Evolutionary conservation across 2,113 vertebrate species (phyloP), one percentile per base, ranked within the genome.

Genomic region (Tenrec ecaudatus): DNA sequence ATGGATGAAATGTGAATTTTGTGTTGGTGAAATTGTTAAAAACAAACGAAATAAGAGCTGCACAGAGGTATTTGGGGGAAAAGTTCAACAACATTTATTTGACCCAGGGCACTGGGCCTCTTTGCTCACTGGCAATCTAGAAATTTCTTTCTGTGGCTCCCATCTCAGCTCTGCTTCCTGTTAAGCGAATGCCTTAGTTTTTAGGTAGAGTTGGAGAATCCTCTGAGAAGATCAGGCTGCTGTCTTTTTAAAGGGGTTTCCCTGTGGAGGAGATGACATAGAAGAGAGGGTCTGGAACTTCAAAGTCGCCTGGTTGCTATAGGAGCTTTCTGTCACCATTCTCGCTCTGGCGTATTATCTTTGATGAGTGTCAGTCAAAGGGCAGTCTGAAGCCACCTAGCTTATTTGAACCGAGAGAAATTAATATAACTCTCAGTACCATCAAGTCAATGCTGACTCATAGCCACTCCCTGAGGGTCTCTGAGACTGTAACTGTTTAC

Each of bases 351-450:
- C n/a, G 1, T 68, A 47, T 69, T 60, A 31, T 29, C 58, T 68
- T 75, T 33, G 43, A 80, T 60, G 86, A 62, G 43, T 58, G 27
- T 76, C 20, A 86, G 53, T 29, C 58, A 77, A 33, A 36, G 23
- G 82, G 33, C 27, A 66, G 43, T 85, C 8, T 90, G 82, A 94
- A 95, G 53, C 27, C 71, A 73, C 58, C 38, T 19, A 17, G 81
- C 47, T 76, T 92, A 88, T 91, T 93, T 91, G 40, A 92, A 71
- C 36, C 60, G 40, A 40, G 47, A 92, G 60, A 23, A 60, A 88
- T 92, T 80, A 62, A 87, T 53, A 53, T 53, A 53, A 53, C 47
- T 53, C 47, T 53, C 47, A 53, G 6, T 53, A 53, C 12, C 9
- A 53, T 53, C 47, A 53, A 14, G 47, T 53, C 47, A 53, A 53